A percentile compares a stretch with the other conserved stretches of the same genome.
Conservation (phyloP, 2,888 invertebrate genomes). For the Chrysolina oricalcia region DNA sequence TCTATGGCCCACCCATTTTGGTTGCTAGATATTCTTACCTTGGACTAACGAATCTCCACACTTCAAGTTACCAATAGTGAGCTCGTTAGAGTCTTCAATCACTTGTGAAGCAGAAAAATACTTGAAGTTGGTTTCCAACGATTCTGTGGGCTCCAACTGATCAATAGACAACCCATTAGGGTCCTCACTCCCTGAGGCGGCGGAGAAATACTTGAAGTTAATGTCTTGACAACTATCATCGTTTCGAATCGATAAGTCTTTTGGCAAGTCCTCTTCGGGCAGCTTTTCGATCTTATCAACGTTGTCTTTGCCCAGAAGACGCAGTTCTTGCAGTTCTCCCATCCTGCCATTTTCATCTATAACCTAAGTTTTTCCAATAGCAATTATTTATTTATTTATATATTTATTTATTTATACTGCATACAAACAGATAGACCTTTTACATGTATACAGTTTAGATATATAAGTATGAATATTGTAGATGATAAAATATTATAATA, state of each 20-base stretch:
- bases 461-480: no score
- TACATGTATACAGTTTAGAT: no score
- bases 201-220: constrained; percentile 17
- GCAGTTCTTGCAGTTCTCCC: constrained; percentile 66
- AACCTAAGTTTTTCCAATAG: constrained; percentile 59
- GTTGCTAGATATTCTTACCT: neutral
- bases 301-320: constrained; percentile 49
- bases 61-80: no score
- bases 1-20: no score
- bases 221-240: neutral
- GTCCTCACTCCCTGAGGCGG: neutral
- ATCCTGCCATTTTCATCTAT: constrained; percentile 68
- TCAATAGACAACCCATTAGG: neutral
- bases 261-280: constrained; percentile 26
- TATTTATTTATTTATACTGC: no score
- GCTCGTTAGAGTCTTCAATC: no score
- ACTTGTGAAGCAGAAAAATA: no score
- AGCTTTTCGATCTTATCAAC: constrained; percentile 50
- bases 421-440: no score
- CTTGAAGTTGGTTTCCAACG: neutral
- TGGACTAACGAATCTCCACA: neutral
- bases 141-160: neutral
- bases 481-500: no score
- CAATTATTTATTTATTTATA: no score
- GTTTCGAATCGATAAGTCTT: constrained; percentile 25